Percentiles rank a stretch among this genome's conserved stretches.
Evolutionary conservation across 2,113 vertebrate genomes (phyloP).

Genomic region (Lamprologus sp.): DNA sequence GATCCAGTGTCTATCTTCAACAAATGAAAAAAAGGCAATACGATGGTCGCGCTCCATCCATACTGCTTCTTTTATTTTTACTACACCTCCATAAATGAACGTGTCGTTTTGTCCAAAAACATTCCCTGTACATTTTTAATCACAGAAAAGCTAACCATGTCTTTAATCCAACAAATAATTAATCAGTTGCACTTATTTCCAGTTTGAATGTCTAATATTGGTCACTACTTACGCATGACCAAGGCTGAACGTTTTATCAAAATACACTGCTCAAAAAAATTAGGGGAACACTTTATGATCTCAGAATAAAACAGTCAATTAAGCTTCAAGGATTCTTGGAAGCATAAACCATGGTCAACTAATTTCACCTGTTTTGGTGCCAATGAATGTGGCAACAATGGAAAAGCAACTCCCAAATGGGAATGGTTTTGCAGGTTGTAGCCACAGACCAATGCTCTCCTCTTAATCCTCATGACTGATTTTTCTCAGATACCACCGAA

Average conservation of each 20-base stretch:
- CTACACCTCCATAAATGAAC: background rate
- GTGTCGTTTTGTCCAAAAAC: background rate
- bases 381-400: background rate
- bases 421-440: background rate
- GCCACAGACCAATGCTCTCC: background rate
- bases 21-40: background rate
- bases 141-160: background rate
- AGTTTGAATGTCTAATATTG: background rate
- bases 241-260: background rate
- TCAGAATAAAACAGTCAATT: background rate
- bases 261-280: background rate
- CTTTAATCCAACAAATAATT: accelerated
- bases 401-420: background rate
- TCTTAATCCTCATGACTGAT: background rate
- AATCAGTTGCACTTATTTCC: background rate
- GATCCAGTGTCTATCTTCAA: accelerated
- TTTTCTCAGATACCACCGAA: background rate
- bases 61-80: background rate
- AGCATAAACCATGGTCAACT: background rate
- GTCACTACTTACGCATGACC: background rate
- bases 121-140: background rate
- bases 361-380: background rate
- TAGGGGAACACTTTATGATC: background rate
- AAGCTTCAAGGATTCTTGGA: background rate
- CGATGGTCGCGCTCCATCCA: accelerated